A percentile compares a stretch with the other conserved stretches of the same genome.
Evolutionary conservation across 2,888 invertebrate species (phyloP).

Genomic region (Teleiodes luculella): DNA sequence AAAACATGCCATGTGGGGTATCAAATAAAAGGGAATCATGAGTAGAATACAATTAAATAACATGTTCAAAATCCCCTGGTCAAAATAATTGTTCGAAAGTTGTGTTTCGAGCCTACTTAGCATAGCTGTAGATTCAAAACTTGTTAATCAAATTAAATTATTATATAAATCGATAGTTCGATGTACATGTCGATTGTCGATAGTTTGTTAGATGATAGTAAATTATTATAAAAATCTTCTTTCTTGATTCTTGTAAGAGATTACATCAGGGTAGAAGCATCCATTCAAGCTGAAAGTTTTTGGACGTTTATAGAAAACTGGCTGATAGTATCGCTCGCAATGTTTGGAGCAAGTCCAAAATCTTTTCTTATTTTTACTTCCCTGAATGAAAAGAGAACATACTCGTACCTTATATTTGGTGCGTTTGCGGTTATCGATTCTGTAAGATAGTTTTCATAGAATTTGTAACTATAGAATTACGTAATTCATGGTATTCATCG

Average conservation of each 20-base stretch:
- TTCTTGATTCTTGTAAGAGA: neutral
- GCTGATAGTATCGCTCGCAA: conserved; percentile 8
- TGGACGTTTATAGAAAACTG: conserved; percentile 2
- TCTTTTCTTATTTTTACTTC: conserved; percentile 11
- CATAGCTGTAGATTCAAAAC: too few species aligned
- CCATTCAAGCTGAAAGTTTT: conserved; percentile 15
- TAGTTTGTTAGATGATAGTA: neutral
- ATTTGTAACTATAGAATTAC: too few species aligned
- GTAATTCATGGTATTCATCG: too few species aligned
- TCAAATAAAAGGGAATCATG: too few species aligned
- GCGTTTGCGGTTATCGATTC: neutral
- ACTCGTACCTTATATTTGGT: neutral
- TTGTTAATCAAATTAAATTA: too few species aligned
- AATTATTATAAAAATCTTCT: neutral
- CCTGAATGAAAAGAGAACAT: neutral
- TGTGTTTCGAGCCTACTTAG: too few species aligned
- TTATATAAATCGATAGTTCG: too few species aligned
- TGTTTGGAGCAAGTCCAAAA: conserved; percentile 21
- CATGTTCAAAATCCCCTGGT: too few species aligned
- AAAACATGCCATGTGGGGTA: too few species aligned
- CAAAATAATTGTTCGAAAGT: too few species aligned
- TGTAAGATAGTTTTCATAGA: neutral
- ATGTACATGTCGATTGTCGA: too few species aligned
- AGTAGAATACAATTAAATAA: too few species aligned
- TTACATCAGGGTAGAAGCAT: neutral